Evolutionary conservation across 2,797 vertebrate species (phyloP).

Genomic region (Acestrorhynchus altus): DNA sequence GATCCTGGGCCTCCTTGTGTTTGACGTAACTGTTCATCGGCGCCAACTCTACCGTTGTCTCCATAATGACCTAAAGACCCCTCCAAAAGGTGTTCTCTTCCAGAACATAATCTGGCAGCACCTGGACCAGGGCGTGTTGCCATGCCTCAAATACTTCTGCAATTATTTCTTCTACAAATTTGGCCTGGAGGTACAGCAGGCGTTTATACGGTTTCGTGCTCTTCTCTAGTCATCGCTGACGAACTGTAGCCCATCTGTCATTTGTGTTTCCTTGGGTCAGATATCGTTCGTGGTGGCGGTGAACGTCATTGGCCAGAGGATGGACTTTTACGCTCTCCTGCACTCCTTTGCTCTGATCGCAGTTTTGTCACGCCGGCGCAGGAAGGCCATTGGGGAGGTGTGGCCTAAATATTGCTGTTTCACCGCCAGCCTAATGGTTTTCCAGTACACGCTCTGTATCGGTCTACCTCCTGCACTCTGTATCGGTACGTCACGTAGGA

Average conservation of each 20-base stretch:
- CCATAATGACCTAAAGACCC: constrained; percentile 68
- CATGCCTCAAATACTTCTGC: constrained; percentile 76
- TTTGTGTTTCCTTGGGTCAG: constrained; percentile 60
- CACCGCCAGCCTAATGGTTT: constrained; percentile 75
- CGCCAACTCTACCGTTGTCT: constrained; percentile 75
- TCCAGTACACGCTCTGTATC: constrained; percentile 82
- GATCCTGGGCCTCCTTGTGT: constrained; percentile 73
- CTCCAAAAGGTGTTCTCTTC: constrained; percentile 68
- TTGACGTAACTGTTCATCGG: constrained; percentile 71
- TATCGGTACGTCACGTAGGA: constrained; percentile 69
- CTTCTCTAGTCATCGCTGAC: background rate
- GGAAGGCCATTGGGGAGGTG: constrained; percentile 82
- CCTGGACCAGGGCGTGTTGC: constrained; percentile 71
- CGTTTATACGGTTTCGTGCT: background rate
- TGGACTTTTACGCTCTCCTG: constrained; percentile 80
- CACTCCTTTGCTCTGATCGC: constrained; percentile 74
- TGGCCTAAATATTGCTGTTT: constrained; percentile 84
- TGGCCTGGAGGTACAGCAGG: constrained; percentile 77
- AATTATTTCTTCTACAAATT: constrained; percentile 83
- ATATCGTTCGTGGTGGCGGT: constrained; percentile 78
- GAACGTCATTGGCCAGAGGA: constrained; percentile 76
- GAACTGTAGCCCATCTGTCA: background rate
- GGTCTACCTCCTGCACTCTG: constrained; percentile 80
- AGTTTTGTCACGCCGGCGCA: constrained; percentile 72
- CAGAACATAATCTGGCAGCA: constrained; percentile 70